phyloP scores from a whole-genome alignment of 1,140 invertebrate genomes.

The Limonius californicus region DNA sequence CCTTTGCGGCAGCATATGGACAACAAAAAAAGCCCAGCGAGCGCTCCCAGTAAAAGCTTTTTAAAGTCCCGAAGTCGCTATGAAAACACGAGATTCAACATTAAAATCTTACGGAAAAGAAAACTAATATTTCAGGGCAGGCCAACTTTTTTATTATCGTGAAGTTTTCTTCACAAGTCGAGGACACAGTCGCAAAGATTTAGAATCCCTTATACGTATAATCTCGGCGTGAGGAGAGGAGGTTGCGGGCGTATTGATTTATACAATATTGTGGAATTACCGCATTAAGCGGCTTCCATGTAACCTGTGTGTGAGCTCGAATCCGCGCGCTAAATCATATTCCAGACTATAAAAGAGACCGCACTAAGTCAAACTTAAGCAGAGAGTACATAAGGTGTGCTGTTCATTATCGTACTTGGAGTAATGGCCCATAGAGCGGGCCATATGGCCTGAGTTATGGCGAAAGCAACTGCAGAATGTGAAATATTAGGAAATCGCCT shows the following conservation, averaged over 20 bases:
- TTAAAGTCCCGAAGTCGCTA: background rate
- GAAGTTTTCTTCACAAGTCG: background rate
- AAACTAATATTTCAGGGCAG: background rate
- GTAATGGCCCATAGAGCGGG: slow-evolving; percentile 18
- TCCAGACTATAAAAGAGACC: slow-evolving; percentile 1
- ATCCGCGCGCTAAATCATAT: background rate
- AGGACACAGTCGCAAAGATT: background rate
- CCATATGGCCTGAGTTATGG: slow-evolving; percentile 20
- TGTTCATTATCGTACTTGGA: slow-evolving; percentile 20
- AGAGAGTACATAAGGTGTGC: slow-evolving; percentile 20
- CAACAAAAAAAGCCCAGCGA: background rate
- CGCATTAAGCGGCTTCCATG: background rate
- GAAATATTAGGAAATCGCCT: background rate
- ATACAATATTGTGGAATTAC: background rate
- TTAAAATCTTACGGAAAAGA: background rate
- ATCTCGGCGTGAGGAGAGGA: background rate
- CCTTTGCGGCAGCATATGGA: slow-evolving; percentile 1
- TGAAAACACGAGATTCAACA: background rate
- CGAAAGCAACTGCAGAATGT: slow-evolving; percentile 5
- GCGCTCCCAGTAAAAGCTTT: background rate
- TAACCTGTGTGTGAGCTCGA: background rate
- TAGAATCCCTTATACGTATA: background rate
- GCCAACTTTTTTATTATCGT: background rate
- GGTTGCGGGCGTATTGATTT: background rate
- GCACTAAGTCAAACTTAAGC: slow-evolving; percentile 15